A percentile compares a stretch with the other conserved stretches of the same genome.
Evolutionary conservation across 2,888 invertebrate genomes (phyloP).

Genomic region (Cylloceria caligata): DNA sequence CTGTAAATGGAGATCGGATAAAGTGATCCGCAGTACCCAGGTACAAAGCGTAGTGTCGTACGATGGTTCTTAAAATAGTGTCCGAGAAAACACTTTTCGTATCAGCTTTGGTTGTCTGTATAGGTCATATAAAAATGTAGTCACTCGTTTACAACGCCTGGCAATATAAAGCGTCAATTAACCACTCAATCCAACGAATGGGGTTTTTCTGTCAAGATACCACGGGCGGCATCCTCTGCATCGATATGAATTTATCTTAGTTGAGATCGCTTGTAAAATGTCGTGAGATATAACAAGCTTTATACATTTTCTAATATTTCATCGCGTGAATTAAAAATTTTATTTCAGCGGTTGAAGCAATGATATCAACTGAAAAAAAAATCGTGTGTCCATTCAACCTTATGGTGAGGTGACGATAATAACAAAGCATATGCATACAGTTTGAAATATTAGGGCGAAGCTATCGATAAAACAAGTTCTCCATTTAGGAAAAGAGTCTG

Average conservation of each 20-base stretch:
- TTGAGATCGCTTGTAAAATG: constrained; percentile 37
- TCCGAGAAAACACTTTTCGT: constrained; percentile 41
- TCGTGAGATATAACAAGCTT: constrained; percentile 14
- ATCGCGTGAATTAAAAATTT: constrained; percentile 5
- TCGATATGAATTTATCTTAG: constrained; percentile 55
- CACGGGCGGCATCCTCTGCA: constrained; percentile 54
- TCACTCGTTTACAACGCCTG: constrained; percentile 50
- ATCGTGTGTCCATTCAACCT: neutral
- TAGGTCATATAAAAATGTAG: constrained; percentile 44
- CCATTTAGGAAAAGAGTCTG: constrained; percentile 5
- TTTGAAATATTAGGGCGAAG: constrained; percentile 25
- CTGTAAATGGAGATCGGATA: constrained; percentile 48
- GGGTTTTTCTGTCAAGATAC: constrained; percentile 53
- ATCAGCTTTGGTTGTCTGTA: neutral
- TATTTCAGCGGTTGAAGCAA: neutral
- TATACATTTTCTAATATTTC: constrained; percentile 10
- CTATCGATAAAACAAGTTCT: constrained; percentile 46
- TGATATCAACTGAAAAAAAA: neutral
- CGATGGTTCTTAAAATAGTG: constrained; percentile 40
- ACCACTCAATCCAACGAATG: constrained; percentile 50
- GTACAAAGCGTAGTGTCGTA: constrained; percentile 24
- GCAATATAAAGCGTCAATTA: constrained; percentile 33
- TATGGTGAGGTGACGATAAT: neutral
- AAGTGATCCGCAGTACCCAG: constrained; percentile 40
- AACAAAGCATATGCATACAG: constrained; percentile 4